Evolutionary conservation across 1,140 invertebrate species (phyloP), one percentile per base, ranked within the genome.

Genomic region (Plectus sambesii): DNA sequence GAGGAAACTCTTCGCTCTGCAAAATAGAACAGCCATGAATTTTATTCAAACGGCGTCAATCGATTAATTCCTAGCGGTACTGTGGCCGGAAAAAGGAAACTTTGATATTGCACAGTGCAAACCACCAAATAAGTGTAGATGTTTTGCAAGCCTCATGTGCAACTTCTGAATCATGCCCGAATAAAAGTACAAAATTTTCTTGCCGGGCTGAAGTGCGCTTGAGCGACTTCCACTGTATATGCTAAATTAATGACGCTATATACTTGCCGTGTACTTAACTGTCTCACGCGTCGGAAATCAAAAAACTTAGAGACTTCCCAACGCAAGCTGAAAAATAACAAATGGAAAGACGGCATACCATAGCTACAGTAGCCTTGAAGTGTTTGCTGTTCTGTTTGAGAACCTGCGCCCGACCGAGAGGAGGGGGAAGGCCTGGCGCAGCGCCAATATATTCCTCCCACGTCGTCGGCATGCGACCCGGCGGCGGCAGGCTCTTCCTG

Each of bases 361-460:
- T 96, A 3, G 89, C 90, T 47, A 97, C 80, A n/a, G 86, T 94
- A 5, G 92, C 90, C 73, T 88, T 86, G 70, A 94, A 89, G 22
- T 80, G 79, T 74, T 90, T 90, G 27, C 80, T 80, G 20, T 84
- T 87, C 68, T 87, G 84, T 72, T 97, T 98, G 56, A 84, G 82
- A 2, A 88, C 80, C 19, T 83, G 73, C 54, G 79, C 79, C 60
- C 90, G 75, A 5, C 87, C 90, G 40, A 96, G 64, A 53, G 80
- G 77, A n/a, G 75, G 75, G 6, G 70, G 68, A 22, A 64, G 75
- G 15, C 85, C 87, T 8, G 80, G 68, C 40, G 79, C 73, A 17
- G 84, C 76, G 51, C 76, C 73, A 37, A 87, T 78, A 69, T 97
- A 97, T 49, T 87, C 79, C 44, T 81, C 76, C 89, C 89, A 97